These are phyloP conservation scores for Penaeus monodon DNA, from an alignment of 2,888 invertebrate genomes.

Conservation along the genomic window DNA sequence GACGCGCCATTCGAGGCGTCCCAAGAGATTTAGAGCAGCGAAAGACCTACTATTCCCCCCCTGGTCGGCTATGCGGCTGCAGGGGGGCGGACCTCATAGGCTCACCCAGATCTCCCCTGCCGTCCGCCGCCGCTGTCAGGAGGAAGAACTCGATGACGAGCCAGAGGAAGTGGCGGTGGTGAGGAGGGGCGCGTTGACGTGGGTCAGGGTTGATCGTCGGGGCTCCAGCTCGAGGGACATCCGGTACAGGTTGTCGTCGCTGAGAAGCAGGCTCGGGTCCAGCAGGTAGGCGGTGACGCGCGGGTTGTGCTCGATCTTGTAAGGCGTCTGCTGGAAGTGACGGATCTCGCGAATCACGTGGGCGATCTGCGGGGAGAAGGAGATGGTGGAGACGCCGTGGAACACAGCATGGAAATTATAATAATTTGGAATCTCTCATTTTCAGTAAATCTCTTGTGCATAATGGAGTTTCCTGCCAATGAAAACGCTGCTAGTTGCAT, in stretches of 20 bases:
- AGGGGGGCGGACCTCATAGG: slow-evolving; percentile 53
- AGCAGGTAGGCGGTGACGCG: slow-evolving; percentile 85
- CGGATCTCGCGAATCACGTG: slow-evolving; percentile 92
- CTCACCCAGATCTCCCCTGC: slow-evolving; percentile 54
- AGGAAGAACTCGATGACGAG: slow-evolving; percentile 51
- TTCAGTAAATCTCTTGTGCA: no score
- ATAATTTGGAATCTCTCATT: no score
- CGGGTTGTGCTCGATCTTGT: slow-evolving; percentile 87
- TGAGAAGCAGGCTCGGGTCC: slow-evolving; percentile 81
- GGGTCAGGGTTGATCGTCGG: slow-evolving; percentile 69
- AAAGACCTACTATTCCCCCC: slow-evolving; percentile 25
- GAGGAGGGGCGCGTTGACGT: slow-evolving; percentile 53
- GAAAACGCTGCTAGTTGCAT: background rate
- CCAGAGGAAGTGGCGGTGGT: slow-evolving; percentile 43
- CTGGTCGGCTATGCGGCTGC: slow-evolving; percentile 25
- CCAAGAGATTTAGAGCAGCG: background rate
- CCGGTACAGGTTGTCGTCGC: slow-evolving; percentile 85
- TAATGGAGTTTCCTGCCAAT: no score
- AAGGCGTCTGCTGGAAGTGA: slow-evolving; percentile 90
- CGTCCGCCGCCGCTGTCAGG: slow-evolving; percentile 60
- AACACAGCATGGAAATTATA: no score
- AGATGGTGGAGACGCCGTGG: background rate
- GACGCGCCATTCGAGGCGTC: background rate
- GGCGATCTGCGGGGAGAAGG: slow-evolving; percentile 80
- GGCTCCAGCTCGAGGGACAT: slow-evolving; percentile 88